Percentiles rank a stretch among this genome's conserved stretches.
These are phyloP conservation scores for Procambarus clarkii DNA, from an alignment of 1,140 invertebrate genomes.

Conservation along the genomic window DNA sequence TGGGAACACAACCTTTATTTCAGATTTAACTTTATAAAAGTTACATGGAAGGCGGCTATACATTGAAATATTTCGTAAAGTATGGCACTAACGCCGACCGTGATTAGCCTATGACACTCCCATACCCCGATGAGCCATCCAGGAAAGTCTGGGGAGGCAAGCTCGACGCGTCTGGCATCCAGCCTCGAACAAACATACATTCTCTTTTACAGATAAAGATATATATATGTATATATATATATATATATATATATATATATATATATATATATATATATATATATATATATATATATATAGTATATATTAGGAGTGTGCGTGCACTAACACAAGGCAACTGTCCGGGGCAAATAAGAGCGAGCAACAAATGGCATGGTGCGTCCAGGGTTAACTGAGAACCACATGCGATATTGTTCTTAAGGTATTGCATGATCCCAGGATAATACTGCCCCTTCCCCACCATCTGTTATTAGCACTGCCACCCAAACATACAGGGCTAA, in stretches of 20 bases:
- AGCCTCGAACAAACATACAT: too few species aligned
- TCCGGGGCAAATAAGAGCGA: not conserved
- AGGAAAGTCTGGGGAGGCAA: too few species aligned
- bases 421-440: slow-evolving; percentile 27
- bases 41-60: too few species aligned
- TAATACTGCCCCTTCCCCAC: slow-evolving; percentile 27
- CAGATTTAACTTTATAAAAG: too few species aligned
- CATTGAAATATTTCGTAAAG: too few species aligned
- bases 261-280: slow-evolving; percentile 16
- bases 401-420: slow-evolving; percentile 31
- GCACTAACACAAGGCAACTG: not conserved
- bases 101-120: too few species aligned
- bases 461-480: slow-evolving; percentile 34
- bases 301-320: not conserved
- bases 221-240: slow-evolving; percentile 43
- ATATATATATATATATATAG: too few species aligned
- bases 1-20: too few species aligned
- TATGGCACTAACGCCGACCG: too few species aligned
- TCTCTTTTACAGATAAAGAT: slow-evolving; percentile 3
- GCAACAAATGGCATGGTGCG: slow-evolving; percentile 17
- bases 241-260: slow-evolving; percentile 34
- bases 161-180: too few species aligned
- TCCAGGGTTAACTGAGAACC: not conserved
- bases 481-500: slow-evolving; percentile 40
- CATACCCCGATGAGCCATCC: too few species aligned